A percentile compares a stretch with the other conserved stretches of the same genome.
Conservation (phyloP, 2,888 invertebrate species). For the Tipula vernalis region DNA sequence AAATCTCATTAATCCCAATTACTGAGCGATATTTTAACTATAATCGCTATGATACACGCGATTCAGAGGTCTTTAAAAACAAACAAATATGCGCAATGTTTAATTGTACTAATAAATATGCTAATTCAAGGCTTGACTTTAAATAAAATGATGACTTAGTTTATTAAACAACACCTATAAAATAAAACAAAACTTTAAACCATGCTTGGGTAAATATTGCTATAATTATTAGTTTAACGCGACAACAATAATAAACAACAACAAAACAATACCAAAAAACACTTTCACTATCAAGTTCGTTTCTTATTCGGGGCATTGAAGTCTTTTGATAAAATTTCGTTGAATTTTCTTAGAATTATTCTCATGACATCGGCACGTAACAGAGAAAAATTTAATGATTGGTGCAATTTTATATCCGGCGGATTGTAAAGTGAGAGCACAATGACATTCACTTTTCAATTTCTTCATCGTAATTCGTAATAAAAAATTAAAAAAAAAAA, state of each 20-base stretch:
- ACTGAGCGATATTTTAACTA: too few relatives aligned
- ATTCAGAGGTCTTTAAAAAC: too few relatives aligned
- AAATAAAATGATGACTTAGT: neutral
- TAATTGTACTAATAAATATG: neutral
- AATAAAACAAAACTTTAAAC: neutral
- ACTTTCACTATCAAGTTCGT: neutral
- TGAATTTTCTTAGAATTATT: neutral
- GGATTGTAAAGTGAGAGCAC: neutral
- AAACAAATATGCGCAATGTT: neutral
- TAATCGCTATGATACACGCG: too few relatives aligned
- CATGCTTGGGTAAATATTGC: neutral
- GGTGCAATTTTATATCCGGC: neutral
- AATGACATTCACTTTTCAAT: neutral
- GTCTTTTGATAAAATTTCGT: neutral
- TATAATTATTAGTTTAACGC: neutral
- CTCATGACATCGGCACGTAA: neutral
- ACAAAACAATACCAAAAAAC: neutral
- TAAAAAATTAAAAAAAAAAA: too few relatives aligned
- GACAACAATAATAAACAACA: neutral
- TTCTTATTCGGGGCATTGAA: neutral
- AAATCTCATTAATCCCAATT: too few relatives aligned
- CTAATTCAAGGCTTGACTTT: neutral
- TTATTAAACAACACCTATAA: neutral
- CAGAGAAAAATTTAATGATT: neutral
- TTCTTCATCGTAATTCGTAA: neutral